phyloP scores from a whole-genome alignment of 92 coral and sea anemone species.

The Galaxea fascicularis region DNA sequence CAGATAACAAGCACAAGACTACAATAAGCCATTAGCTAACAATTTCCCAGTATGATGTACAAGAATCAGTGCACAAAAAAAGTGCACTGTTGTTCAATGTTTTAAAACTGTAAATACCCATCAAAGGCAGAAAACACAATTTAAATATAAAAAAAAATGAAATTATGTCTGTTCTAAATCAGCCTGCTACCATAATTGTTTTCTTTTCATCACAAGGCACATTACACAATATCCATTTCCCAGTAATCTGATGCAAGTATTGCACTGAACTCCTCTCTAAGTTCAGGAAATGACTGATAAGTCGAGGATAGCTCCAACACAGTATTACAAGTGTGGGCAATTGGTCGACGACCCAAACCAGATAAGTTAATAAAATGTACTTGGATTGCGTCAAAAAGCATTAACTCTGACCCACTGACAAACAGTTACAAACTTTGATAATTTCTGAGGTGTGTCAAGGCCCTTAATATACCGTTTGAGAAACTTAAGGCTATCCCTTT shows the following conservation, averaged over 20 bases:
- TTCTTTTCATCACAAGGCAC: not conserved
- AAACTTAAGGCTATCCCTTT: conserved; percentile 53
- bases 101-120: conserved; percentile 7
- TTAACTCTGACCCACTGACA: conserved; percentile 58
- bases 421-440: conserved; percentile 50
- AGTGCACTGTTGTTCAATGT: not conserved
- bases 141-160: not conserved
- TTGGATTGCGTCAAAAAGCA: conserved; percentile 38
- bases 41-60: conserved; percentile 10
- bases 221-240: conserved; percentile 24
- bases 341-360: conserved; percentile 55
- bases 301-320: conserved; percentile 53
- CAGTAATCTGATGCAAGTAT: conserved; percentile 26
- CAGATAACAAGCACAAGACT: not conserved
- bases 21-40: not conserved
- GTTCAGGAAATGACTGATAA: conserved; percentile 48
- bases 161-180: not conserved
- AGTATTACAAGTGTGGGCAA: conserved; percentile 54
- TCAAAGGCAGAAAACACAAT: conserved; percentile 31
- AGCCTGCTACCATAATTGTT: not conserved
- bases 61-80: conserved; percentile 18
- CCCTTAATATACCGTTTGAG: conserved; percentile 53
- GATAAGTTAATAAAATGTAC: conserved; percentile 18
- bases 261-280: conserved; percentile 51
- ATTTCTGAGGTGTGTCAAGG: conserved; percentile 36